Evolutionary conservation across 64 coral and sea anemone genomes (phyloP).

Genomic region (Acropora tenuis): DNA sequence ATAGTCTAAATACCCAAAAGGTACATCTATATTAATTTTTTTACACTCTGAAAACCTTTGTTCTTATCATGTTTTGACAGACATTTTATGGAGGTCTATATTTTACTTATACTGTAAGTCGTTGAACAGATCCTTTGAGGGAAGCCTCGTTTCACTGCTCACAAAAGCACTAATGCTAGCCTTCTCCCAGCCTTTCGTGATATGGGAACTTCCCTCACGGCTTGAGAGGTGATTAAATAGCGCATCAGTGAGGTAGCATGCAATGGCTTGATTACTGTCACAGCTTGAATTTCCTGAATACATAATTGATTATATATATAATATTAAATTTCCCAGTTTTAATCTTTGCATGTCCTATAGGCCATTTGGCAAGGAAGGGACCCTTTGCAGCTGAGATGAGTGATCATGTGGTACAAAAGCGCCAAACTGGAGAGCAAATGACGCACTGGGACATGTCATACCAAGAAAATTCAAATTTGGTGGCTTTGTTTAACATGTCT

Average conservation of each 20-base stretch:
- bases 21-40: background rate
- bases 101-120: background rate
- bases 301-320: too few species aligned
- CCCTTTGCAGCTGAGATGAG: too few species aligned
- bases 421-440: too few species aligned
- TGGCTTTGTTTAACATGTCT: too few species aligned
- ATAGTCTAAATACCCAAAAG: background rate
- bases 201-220: slow-evolving; percentile 40
- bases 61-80: background rate
- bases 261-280: background rate
- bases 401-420: too few species aligned
- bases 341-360: too few species aligned
- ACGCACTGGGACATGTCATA: too few species aligned
- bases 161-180: background rate
- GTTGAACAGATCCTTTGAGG: background rate
- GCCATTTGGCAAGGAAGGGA: too few species aligned
- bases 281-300: too few species aligned
- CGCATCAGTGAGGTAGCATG: background rate
- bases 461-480: too few species aligned
- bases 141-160: background rate
- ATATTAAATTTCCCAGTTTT: too few species aligned
- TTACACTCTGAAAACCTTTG: background rate
- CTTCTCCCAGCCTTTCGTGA: slow-evolving; percentile 57
- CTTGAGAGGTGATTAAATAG: slow-evolving; percentile 60
- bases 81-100: background rate